Evolutionary conservation across 2,113 vertebrate species (phyloP), one percentile per base, ranked within the genome.

Genomic region (Rhabdornis inornatus): DNA sequence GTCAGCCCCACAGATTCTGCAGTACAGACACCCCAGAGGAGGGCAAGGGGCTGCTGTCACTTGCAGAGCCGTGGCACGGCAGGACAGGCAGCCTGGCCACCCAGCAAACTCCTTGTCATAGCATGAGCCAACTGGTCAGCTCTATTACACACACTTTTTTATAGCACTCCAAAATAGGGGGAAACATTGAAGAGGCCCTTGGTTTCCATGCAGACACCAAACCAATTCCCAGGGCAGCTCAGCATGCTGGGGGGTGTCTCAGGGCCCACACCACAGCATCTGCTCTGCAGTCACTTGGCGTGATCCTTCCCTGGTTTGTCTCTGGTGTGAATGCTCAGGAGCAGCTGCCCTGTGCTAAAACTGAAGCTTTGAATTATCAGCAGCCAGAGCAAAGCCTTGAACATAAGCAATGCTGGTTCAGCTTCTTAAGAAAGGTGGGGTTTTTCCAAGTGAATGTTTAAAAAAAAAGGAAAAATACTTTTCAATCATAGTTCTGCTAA

Each of bases 21-120:
- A 3, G 45, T 7, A 13, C 24, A 59, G 64, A 16, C 5, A 4
- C 3, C 30, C 21, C 39, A 6, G 21, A 24, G 24, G 4, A 63
- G 12, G 21, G 15, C 10, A 20, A 42, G 57, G 30, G 23, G 23
- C 25, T 57, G 30, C 30, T 37, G 55, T 17, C 2, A 1, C 47
- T 60, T 1, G 0, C 42, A 60, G 22, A 89, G 66, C 50, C 81
- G 16, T 1, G 1, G 50, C 24, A 53, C 0, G 0, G 30, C 49
- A 44, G 4, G 5, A 19, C 19, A 8, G 1, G 35, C 28, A 68
- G 55, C 55, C 39, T 37, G 60, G 47, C 23, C 40, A 22, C 23
- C 40, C 49, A 50, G 21, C 4, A 60, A 55, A 47, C 13, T 49
- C 56, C 17, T 52, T 15, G 3, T 23, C 0, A 0, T 14, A 49